Evolutionary conservation across 2,113 vertebrate genomes (phyloP), one percentile per base, ranked within the genome.

Genomic region (Gopherus evgoodei): DNA sequence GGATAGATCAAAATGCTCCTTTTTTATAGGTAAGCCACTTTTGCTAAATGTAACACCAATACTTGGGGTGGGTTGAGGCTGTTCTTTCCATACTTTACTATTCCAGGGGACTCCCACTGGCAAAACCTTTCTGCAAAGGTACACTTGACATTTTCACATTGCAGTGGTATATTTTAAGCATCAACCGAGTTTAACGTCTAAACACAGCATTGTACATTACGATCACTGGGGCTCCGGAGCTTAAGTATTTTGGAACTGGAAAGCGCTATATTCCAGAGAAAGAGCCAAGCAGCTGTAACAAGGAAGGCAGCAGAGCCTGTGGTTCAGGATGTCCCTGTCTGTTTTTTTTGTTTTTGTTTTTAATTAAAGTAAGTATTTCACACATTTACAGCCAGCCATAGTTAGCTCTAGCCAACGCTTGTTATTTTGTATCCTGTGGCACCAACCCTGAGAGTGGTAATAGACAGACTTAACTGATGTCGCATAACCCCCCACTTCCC

Each of bases 141-240:
- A 38, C 3, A 22, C 89, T 91, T 90, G 87, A 91, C 88, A 83
- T 8, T 14, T 84, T 54, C 27, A 5, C 84, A n/a, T 21, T 87
- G 69, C n/a, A 69, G 79, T 84, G 56, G 62, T 89, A 69, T 78
- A 13, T 49, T 81, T 88, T 87, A 69, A 90, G 50, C 11, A 27
- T 78, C 75, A 78, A 91, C 7, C 76, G 47, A 94, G 86, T 93
- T 81, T 92, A 84, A 62, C 10, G 88, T 95, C 17, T 62, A 86
- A 83, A 87, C 90, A 83, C 29, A 90, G 24, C 9, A 84, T 11
- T 62, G 47, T 72, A 75, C 62, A 75, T 82, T 38, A 17, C 14
- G 62, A 12, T 72, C 91, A 25, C 29, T 92, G 12, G 53, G 81
- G 38, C 81, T 47, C 19, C 85, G 44, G 50, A 94, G 86, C 25